These are phyloP conservation scores for Cotesia congregata DNA, from an alignment of 2,888 invertebrate genomes.

Conservation along the genomic window DNA sequence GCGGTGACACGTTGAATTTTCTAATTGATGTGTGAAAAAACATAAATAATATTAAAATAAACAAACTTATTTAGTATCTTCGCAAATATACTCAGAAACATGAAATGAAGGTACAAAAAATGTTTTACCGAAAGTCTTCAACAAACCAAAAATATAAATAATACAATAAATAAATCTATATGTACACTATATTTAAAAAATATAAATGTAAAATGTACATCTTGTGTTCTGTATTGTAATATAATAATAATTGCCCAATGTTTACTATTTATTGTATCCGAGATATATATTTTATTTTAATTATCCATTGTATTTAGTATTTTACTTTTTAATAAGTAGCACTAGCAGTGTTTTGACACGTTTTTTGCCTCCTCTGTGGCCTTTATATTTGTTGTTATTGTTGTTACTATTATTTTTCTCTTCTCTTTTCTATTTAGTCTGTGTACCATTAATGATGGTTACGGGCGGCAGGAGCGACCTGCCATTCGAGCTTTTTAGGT, in stretches of 20 bases:
- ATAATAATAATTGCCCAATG: neutral
- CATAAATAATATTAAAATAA: neutral
- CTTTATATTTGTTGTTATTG: conserved; percentile 15
- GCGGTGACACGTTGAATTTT: conserved; percentile 19
- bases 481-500: conserved; percentile 54
- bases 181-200: conserved; percentile 41
- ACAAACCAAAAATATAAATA: conserved; percentile 53
- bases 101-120: conserved; percentile 34
- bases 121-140: conserved; percentile 65
- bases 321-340: no score
- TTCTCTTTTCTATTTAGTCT: conserved; percentile 18
- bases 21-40: conserved; percentile 6
- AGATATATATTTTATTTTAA: neutral
- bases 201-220: conserved; percentile 41
- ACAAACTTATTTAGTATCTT: conserved; percentile 54
- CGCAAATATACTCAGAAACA: conserved; percentile 32
- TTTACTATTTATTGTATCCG: neutral
- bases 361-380: neutral
- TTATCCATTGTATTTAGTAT: neutral
- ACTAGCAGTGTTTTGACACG: neutral
- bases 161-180: conserved; percentile 45
- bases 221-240: conserved; percentile 24
- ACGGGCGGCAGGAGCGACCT: conserved; percentile 17
- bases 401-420: conserved; percentile 29
- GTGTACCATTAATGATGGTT: conserved; percentile 40